Base-by-base conservation (phyloP, 64 coral and sea anemone genomes). In the Porites australiensis region DNA sequence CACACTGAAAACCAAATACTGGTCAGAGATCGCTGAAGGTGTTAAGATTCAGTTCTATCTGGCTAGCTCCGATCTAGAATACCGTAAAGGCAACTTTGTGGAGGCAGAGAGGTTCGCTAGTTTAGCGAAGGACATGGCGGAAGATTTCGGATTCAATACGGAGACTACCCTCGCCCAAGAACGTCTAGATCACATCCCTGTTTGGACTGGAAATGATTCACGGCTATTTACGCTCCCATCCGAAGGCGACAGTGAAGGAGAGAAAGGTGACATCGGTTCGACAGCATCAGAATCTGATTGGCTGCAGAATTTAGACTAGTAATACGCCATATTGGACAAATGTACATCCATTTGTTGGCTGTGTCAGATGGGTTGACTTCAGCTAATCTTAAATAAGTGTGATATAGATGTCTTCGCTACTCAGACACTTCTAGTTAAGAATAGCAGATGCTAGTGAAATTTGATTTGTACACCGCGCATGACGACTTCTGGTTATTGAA, bases 1-100 rank as follows among this genome's bases (percentile, higher is more conserved):
- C 63, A 60, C 54, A 3, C 16, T 89, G 45, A 54, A 67, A 37
- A 48, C 45, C 20, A 44, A 64, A 6, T 78, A 79, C 46, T 89
- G 73, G 87, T 2, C 46, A 2, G 20, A 89, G 15, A 77, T 20
- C 21, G 18, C 44, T 6, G 70, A 58, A 0, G 86, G 70, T 14
- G 86, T 75, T 60, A 58, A 23, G 57, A 76, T 88, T n/a, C 86
- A 88, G 57, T 88, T 61, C 49, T 61, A 74, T 14, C 57, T 88
- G 18, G 70, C 51, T 47, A 44, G 61, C 43, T 44, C 86, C 55
- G 86, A 88, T 73, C 74, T 88, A 55, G 37, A 76, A 63, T 88
- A 44, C 50, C 86, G 86, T 19, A 76, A 48, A 55, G 55, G 58
- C 2, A n/a, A 37, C 51, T 77, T 44, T 14, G 6, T 45, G 70